Percentiles rank a stretch among this genome's conserved stretches.
Conservation (phyloP, 2,797 vertebrate species). For the Podarcis lilfordi region DNA sequence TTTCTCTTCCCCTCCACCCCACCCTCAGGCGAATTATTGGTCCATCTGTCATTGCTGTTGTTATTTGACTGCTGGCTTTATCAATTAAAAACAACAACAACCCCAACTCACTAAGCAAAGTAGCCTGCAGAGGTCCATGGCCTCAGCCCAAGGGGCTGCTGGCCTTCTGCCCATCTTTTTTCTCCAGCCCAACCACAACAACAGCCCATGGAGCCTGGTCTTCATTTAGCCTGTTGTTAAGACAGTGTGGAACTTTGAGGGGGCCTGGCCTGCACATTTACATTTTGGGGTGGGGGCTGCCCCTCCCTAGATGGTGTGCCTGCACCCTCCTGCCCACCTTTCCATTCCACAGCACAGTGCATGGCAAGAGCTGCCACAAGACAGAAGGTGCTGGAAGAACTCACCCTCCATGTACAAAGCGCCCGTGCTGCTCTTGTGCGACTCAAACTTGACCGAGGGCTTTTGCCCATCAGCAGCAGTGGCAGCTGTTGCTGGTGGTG, state of each 20-base stretch:
- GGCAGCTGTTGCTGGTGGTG: too few relatives aligned
- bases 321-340: too few relatives aligned
- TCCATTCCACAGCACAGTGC: background rate
- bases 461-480: background rate
- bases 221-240: background rate
- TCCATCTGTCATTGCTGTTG: background rate
- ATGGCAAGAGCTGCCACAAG: background rate
- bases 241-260: background rate
- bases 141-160: background rate
- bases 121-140: background rate
- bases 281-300: too few relatives aligned
- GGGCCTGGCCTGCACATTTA: too few relatives aligned
- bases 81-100: background rate
- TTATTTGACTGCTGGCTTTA: background rate
- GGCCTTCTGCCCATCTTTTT: background rate
- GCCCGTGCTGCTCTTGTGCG: background rate
- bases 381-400: background rate
- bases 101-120: background rate
- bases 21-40: background rate
- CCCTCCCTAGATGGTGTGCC: too few relatives aligned
- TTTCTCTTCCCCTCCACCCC: background rate
- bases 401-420: constrained; percentile 1
- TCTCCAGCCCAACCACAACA: background rate
- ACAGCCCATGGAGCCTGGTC: background rate
- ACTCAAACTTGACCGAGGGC: background rate